Base-by-base conservation (phyloP, 2,888 invertebrate genomes). In the Eulithis prunata region DNA sequence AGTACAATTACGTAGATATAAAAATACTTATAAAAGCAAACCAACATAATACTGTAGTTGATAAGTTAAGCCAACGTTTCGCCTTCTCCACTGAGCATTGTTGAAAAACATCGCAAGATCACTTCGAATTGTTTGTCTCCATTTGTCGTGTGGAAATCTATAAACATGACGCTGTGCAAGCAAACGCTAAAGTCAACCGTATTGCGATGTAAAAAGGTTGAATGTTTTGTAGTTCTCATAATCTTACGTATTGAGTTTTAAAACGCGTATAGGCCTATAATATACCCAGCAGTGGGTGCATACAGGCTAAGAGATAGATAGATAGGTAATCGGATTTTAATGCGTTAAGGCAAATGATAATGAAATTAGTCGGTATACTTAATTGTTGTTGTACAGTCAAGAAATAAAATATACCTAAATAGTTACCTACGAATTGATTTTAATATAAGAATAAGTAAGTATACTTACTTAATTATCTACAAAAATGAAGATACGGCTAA, bases 101-200 rank as follows among this genome's bases (percentile, higher is more conserved):
- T 81, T 81, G 78, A 81, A 80, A 81, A 80, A 81, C 79, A 80
- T 75, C 49, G 66, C 52, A 60, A 78, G 77, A 78, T 77, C 78
- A 73, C 73, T 65, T 61, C 66, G 63, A 64, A 71, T 72, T 75
- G 75, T 75, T 89, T 89, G 87, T 85, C 79, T 81, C 76, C 75
- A 74, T 83, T 75, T 89, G 87, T 85, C 79, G 81, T 76, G 75
- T 74, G 83, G 85, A 85, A 84, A 88, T 87, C 88, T 88, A 84
- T 86, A 90, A 89, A 89, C 88, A 89, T 64, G 14, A 49, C 68
- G 52, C 8, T 28, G 58, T n/a, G 45, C 21, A 32, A 32, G 32
- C 4, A 6, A 54, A 38, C 21, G 11, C 28, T 8, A 64, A 65
- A 68, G 53, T 66, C 14, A 66, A 67, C 66, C 58, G 46, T 73